Percentiles rank a stretch among this genome's conserved stretches.
phyloP scores from a whole-genome alignment of 1,140 invertebrate genomes.

The Cylas formicarius region DNA sequence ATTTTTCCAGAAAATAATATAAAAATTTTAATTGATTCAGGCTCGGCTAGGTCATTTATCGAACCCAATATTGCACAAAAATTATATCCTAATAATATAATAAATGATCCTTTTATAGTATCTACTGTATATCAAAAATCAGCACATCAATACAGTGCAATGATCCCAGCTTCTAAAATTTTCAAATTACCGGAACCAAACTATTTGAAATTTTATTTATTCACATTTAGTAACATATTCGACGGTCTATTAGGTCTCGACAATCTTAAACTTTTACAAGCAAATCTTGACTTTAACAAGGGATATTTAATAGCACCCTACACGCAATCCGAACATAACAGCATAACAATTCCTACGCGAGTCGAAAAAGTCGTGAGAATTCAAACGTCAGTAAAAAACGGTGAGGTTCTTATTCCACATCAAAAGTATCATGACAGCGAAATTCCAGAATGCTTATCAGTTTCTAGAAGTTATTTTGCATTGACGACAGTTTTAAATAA shows the following conservation, averaged over 20 bases:
- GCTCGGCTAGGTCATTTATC: slow-evolving; percentile 11
- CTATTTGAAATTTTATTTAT: slow-evolving; percentile 11
- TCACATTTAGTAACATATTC: slow-evolving; percentile 14
- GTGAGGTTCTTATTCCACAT: slow-evolving; percentile 10
- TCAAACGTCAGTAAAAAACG: slow-evolving; percentile 10
- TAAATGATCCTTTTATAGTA: slow-evolving; percentile 12
- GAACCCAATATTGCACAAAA: slow-evolving; percentile 6
- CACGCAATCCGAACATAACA: slow-evolving; percentile 4
- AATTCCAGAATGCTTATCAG: slow-evolving; percentile 4
- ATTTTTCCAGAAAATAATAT: slow-evolving; percentile 6
- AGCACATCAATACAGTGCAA: slow-evolving; percentile 8
- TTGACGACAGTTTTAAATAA: slow-evolving; percentile 12
- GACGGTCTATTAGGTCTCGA: slow-evolving; percentile 11
- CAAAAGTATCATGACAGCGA: slow-evolving; percentile 11
- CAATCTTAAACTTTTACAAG: slow-evolving; percentile 11
- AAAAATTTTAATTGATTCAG: slow-evolving; percentile 15
- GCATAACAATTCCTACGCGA: slow-evolving; percentile 5
- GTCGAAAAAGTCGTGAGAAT: slow-evolving; percentile 11
- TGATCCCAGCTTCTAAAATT: slow-evolving; percentile 3
- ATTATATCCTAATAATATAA: slow-evolving; percentile 6
- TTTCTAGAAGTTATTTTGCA: slow-evolving; percentile 4
- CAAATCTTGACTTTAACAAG: slow-evolving; percentile 12
- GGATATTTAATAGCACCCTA: slow-evolving; percentile 7
- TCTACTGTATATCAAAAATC: slow-evolving; percentile 17
- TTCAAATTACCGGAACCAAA: slow-evolving; percentile 2